Base-by-base conservation (phyloP, 2,888 invertebrate species). In the Aquatica leii region DNA sequence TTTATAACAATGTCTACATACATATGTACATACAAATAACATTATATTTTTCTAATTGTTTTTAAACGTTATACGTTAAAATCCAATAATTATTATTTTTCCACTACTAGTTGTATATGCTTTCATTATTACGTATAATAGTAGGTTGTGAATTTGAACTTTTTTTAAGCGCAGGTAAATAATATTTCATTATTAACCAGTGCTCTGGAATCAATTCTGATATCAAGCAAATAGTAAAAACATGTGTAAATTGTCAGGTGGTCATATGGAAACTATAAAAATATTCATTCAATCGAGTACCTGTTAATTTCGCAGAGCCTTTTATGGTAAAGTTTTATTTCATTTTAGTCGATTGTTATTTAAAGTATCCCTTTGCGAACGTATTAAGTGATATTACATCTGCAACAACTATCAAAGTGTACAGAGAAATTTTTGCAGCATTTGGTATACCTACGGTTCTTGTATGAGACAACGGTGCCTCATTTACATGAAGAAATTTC, bases 291-390 rank as follows among this genome's bases (percentile, higher is more conserved):
- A 9, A 31, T 6, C 4, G 31, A 31, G 31, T 31, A 6, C 31
- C 4, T 31, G 31, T 9, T 4, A 9, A 31, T 31, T 54, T 41
- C 24, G 54, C 54, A 2, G 54, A 43, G 8, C 43, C 54, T 18
- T 54, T 54, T 17, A 20, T 12, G 6, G 35, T 14, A 11, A n/a
- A 12, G 2, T 37, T n/a, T 2, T 37, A 37, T 37, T 37, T 37
- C 31, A 31, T 31, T 6, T 31, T 31, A 31, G 9, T 31, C 9
- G 9, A 9, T 31, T 31, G 5, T 4, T 31, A 6, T 31, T 6
- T 9, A 31, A 9, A 31, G 9, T 31, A 6, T 31, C 9, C 31
- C 4, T 9, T 31, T 9, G 31, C 9, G 31, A 6, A 31, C 31
- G 9, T 31, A 31, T 4, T 31, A 31, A 9, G 9, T 9, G 9